Conservation (phyloP, 2,797 vertebrate genomes). For the Alectoris magna region DNA sequence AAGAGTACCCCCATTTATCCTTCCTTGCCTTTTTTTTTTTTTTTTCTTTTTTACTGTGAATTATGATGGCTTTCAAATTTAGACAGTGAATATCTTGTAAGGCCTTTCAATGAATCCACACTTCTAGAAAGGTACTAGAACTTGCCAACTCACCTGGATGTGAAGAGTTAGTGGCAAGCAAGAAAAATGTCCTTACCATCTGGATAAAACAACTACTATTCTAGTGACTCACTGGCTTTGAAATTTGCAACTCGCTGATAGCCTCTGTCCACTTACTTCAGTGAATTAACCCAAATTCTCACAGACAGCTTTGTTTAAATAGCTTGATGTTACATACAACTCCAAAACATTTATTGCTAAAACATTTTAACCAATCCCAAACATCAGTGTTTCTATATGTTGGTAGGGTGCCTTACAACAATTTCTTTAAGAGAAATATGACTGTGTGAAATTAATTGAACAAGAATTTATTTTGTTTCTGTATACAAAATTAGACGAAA, state of each 20-base stretch:
- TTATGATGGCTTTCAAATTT: neutral
- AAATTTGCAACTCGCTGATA: neutral
- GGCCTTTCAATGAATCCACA: neutral
- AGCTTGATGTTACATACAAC: neutral
- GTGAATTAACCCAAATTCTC: conserved; percentile 24
- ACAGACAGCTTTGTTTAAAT: conserved; percentile 2
- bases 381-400: neutral
- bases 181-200: neutral
- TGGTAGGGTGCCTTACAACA: neutral
- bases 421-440: conserved; percentile 42
- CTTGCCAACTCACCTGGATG: neutral
- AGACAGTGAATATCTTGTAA: neutral
- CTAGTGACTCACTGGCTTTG: neutral
- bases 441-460: conserved; percentile 65
- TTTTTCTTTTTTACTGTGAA: neutral
- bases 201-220: neutral
- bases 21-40: neutral
- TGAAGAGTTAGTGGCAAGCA: neutral
- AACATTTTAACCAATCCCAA: conserved; percentile 26
- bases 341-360: neutral
- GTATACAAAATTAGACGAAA: conserved; percentile 61
- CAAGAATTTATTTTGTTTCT: conserved; percentile 70
- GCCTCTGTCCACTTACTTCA: conserved; percentile 18
- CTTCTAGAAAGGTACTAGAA: neutral
- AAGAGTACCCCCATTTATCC: neutral